phyloP scores from a whole-genome alignment of 92 coral and sea anemone genomes.

The Porites cylindrica region DNA sequence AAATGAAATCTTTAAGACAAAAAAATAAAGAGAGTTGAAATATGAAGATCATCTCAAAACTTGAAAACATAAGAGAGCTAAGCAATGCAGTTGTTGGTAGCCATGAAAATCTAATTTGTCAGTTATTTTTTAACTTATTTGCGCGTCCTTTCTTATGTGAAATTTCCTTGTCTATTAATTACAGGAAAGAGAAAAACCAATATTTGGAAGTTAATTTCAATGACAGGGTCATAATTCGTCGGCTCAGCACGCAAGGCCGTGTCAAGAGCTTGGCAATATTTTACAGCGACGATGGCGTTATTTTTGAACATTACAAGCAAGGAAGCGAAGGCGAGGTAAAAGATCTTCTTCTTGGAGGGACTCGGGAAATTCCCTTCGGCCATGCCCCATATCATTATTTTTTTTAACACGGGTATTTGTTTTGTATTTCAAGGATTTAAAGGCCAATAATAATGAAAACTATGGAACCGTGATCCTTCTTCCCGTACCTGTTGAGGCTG shows the following conservation, averaged over 20 bases:
- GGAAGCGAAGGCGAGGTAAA: conserved; percentile 61
- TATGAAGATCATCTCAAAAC: no score
- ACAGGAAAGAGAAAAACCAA: conserved; percentile 64
- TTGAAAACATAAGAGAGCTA: no score
- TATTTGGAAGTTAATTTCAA: conserved; percentile 68
- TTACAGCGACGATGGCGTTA: conserved; percentile 71
- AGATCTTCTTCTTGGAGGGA: neutral
- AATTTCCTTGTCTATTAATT: neutral
- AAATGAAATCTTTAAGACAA: no score
- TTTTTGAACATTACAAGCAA: conserved; percentile 53
- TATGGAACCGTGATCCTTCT: conserved; percentile 34
- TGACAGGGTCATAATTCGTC: conserved; percentile 53
- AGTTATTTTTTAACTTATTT: neutral
- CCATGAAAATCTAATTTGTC: no score
- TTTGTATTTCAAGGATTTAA: conserved; percentile 47
- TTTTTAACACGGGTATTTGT: neutral
- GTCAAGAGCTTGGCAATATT: conserved; percentile 52
- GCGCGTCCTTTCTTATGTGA: neutral
- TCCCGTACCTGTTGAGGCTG: conserved; percentile 61
- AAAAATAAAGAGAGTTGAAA: no score
- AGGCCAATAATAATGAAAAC: conserved; percentile 43
- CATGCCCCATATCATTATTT: neutral
- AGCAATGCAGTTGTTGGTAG: no score
- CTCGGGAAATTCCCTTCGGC: neutral
- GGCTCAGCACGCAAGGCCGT: conserved; percentile 57